These are phyloP conservation scores for Desoria tigrina DNA, from an alignment of 2,888 invertebrate genomes.

Conservation along the genomic window DNA sequence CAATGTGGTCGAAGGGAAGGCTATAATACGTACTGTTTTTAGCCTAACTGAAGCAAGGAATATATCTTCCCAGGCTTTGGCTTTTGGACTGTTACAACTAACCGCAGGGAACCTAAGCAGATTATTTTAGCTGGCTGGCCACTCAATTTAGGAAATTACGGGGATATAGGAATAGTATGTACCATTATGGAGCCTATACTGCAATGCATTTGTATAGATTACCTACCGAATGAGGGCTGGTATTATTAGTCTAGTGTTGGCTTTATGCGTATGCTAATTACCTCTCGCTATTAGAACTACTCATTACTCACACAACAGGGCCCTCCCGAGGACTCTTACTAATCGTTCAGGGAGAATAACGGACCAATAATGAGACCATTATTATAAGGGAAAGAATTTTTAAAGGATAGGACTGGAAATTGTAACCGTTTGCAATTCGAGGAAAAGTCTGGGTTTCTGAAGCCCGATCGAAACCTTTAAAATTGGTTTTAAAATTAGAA, in stretches of 20 bases:
- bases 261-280: constrained; percentile 26
- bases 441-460: too few species aligned
- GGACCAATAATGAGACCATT: too few species aligned
- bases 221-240: too few species aligned
- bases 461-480: too few species aligned
- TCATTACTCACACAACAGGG: constrained; percentile 18
- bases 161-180: not conserved
- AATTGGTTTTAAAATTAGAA: too few species aligned
- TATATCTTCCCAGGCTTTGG: constrained; percentile 6
- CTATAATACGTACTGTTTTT: constrained; percentile 8
- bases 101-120: not conserved
- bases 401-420: too few species aligned
- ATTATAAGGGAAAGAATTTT: too few species aligned
- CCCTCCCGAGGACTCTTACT: not conserved
- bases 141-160: constrained; percentile 1
- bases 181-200: too few species aligned
- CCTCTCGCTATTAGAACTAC: constrained; percentile 26
- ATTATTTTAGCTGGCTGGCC: not conserved
- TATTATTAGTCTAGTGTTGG: constrained; percentile 4
- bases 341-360: not conserved
- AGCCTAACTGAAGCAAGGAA: constrained; percentile 3
- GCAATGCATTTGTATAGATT: too few species aligned
- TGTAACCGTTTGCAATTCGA: too few species aligned
- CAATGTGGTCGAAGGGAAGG: constrained; percentile 22
- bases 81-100: not conserved